Evolutionary conservation across 1,140 invertebrate species (phyloP).

Genomic region (Pararge aegeria): DNA sequence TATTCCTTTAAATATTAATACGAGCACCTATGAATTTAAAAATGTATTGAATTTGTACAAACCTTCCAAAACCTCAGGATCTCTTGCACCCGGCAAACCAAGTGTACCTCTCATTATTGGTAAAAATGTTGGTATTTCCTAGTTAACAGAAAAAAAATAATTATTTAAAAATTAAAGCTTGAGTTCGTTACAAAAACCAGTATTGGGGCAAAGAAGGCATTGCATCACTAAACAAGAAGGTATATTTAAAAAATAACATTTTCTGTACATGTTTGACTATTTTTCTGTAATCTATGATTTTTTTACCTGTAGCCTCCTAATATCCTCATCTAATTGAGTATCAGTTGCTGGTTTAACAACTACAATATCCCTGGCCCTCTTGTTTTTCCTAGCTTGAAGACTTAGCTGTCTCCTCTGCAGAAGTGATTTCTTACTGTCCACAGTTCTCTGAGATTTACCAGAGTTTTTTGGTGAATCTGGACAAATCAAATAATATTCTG

Average conservation of each 20-base stretch:
- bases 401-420: conserved; percentile 52
- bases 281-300: neutral
- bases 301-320: conserved; percentile 85
- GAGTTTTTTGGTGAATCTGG: conserved; percentile 87
- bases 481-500: conserved; percentile 1
- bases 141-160: conserved; percentile 8
- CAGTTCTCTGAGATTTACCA: conserved; percentile 74
- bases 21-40: neutral
- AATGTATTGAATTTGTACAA: conserved; percentile 16
- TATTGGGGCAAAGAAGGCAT: too few species aligned
- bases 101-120: conserved; percentile 95
- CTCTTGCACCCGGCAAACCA: conserved; percentile 90
- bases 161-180: neutral
- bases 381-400: conserved; percentile 44
- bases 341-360: conserved; percentile 89
- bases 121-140: conserved; percentile 94
- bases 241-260: too few species aligned
- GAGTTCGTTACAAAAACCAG: too few species aligned
- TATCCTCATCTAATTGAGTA: conserved; percentile 89
- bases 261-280: too few species aligned
- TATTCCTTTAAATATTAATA: too few species aligned
- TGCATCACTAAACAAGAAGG: too few species aligned
- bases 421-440: conserved; percentile 45
- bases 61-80: conserved; percentile 93
- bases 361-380: conserved; percentile 85